These are phyloP conservation scores for Pachydiplax longipennis DNA, from an alignment of 2,888 invertebrate genomes.

Conservation along the genomic window DNA sequence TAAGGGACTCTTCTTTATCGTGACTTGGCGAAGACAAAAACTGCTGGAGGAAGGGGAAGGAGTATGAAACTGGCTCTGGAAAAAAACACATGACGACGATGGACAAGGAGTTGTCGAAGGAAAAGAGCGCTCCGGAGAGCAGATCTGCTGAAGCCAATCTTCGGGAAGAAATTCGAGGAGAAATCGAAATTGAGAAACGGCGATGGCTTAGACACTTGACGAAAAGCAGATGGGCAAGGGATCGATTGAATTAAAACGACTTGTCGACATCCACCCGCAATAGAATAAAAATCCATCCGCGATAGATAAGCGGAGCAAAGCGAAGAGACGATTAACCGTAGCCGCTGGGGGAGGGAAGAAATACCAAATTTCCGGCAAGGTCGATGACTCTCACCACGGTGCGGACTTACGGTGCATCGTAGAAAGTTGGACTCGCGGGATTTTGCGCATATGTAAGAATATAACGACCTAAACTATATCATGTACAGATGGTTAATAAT, in stretches of 20 bases:
- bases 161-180: too few species aligned
- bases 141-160: too few species aligned
- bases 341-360: background rate
- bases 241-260: too few species aligned
- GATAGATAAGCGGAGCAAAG: too few species aligned
- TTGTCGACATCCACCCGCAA: too few species aligned
- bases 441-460: background rate
- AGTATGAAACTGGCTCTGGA: background rate
- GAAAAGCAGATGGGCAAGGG: too few species aligned
- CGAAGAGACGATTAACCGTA: too few species aligned
- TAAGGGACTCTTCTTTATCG: background rate
- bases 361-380: conserved; percentile 23
- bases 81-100: background rate
- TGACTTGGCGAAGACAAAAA: background rate
- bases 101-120: background rate
- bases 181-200: too few species aligned
- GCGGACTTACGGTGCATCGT: conserved; percentile 11
- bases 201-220: too few species aligned
- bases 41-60: background rate
- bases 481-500: background rate
- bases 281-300: too few species aligned
- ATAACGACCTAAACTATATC: background rate
- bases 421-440: background rate
- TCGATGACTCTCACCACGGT: conserved; percentile 22
- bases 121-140: too few species aligned